Conservation (phyloP, 2,797 vertebrate genomes). For the Syngnathus rostellatus region DNA sequence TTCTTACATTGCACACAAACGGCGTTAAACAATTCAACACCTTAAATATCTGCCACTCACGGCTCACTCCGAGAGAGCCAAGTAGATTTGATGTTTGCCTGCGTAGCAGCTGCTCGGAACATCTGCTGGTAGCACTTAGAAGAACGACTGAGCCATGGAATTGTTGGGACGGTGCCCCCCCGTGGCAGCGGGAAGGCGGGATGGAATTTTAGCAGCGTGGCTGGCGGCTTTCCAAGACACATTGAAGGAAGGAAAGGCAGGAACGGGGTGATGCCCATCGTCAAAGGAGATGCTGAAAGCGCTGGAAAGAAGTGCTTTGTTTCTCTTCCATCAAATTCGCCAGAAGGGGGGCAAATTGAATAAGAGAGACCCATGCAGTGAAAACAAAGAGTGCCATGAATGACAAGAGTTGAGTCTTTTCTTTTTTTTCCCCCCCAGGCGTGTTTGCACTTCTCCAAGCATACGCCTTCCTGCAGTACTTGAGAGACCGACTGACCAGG, state of each 20-base stretch:
- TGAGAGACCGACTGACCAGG: constrained; percentile 91
- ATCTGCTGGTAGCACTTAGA: constrained; percentile 50
- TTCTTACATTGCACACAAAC: not conserved
- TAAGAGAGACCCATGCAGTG: constrained; percentile 12
- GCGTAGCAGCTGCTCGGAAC: constrained; percentile 59
- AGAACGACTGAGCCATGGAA: constrained; percentile 40
- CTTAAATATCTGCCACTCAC: constrained; percentile 18
- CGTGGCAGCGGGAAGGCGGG: constrained; percentile 28
- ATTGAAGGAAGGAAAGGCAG: constrained; percentile 25
- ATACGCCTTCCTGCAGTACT: constrained; percentile 94
- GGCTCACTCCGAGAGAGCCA: not conserved
- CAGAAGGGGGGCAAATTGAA: constrained; percentile 7
- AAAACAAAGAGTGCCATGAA: constrained; percentile 13
- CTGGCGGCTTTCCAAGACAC: constrained; percentile 29
- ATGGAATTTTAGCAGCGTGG: constrained; percentile 37
- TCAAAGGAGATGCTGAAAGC: constrained; percentile 29
- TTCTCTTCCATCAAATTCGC: constrained; percentile 18
- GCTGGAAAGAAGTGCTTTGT: constrained; percentile 8
- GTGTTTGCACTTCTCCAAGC: constrained; percentile 95
- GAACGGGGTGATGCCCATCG: constrained; percentile 6
- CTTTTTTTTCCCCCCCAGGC: constrained; percentile 57
- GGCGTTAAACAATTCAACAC: constrained; percentile 11
- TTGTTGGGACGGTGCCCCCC: constrained; percentile 42
- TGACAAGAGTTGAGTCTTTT: not conserved
- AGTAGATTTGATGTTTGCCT: constrained; percentile 32